Base-by-base conservation (phyloP, 2,113 vertebrate genomes). In the Austrofundulus limnaeus region DNA sequence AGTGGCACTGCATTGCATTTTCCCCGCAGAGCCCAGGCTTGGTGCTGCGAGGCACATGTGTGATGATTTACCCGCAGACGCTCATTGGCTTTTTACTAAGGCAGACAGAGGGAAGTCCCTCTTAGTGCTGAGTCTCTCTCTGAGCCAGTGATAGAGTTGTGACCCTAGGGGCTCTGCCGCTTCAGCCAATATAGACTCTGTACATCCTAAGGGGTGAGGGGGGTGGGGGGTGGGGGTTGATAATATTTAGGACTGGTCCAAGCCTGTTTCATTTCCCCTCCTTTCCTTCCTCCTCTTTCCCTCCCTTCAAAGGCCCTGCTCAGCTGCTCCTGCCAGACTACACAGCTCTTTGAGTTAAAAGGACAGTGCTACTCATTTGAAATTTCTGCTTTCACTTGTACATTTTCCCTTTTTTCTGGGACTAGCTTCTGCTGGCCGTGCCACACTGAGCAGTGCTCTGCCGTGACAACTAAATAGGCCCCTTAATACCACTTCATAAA, bases 311-410 rank as follows among this genome's bases (percentile, higher is more conserved):
- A 92, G 87, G 68, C 72, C 52, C 53, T 77, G 88, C 85, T 89
- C 84, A 86, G 88, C 86, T 89, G 86, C 86, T 82, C 83, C 87
- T 90, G 89, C 87, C 88, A 89, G 84, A 83, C 90, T 87, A 85
- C 88, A 91, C 88, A 92, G 88, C 81, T 87, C 89, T 89, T 88
- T 90, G 86, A 91, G 89, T 92, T 92, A 90, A 92, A 93, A 92
- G 89, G 87, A 88, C 83, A 86, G 85, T 78, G 71, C 85, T 90
- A 87, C 87, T 91, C 85, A 91, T 90, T 91, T 91, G 84, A 91
- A 91, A 90, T 89, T 65, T 50, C 81, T 88, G 74, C 86, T 85
- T 90, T 87, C 89, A 78, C 83, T 87, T 84, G 77, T 82, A 84
- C 68, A 58, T 86, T 85, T 86, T 75, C 73, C 66, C 73, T 85